Evolutionary conservation across 2,888 invertebrate species (phyloP).

Genomic region (Pilophorus perplexus): DNA sequence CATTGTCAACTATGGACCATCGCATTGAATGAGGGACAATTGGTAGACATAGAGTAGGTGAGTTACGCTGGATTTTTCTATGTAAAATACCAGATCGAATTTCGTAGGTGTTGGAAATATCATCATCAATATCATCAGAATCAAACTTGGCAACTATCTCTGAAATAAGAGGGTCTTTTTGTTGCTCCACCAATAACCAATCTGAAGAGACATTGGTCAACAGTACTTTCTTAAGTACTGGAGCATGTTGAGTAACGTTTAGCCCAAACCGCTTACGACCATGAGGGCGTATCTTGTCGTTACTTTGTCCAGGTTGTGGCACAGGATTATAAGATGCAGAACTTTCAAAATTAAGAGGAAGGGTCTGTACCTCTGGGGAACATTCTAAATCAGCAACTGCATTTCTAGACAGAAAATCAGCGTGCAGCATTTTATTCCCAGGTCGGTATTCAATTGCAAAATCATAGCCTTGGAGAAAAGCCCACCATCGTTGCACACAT

Average conservation of each 20-base stretch:
- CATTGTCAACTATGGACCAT: conserved; percentile 50
- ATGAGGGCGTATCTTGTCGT: too few species aligned
- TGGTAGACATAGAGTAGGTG: conserved; percentile 3
- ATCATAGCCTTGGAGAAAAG: too few species aligned
- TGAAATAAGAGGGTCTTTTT: too few species aligned
- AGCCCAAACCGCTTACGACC: conserved; percentile 16
- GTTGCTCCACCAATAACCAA: too few species aligned
- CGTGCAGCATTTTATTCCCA: conserved; percentile 11
- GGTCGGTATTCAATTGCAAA: too few species aligned
- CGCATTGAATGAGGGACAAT: conserved; percentile 42
- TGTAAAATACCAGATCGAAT: too few species aligned
- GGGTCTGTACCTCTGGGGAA: neutral
- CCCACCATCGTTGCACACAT: conserved; percentile 12
- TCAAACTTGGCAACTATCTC: too few species aligned
- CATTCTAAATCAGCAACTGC: neutral
- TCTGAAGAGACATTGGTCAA: conserved; percentile 8
- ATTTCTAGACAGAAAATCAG: conserved; percentile 12
- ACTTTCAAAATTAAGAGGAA: neutral
- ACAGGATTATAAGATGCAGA: too few species aligned
- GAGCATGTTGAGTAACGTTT: neutral
- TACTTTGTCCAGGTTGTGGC: too few species aligned
- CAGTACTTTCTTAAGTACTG: neutral
- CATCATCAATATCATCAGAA: too few species aligned
- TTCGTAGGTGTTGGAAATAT: too few species aligned
- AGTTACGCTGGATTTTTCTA: conserved; percentile 47